Evolutionary conservation across 2,797 vertebrate species (phyloP).

Genomic region (Mormyrus hasselquistii): DNA sequence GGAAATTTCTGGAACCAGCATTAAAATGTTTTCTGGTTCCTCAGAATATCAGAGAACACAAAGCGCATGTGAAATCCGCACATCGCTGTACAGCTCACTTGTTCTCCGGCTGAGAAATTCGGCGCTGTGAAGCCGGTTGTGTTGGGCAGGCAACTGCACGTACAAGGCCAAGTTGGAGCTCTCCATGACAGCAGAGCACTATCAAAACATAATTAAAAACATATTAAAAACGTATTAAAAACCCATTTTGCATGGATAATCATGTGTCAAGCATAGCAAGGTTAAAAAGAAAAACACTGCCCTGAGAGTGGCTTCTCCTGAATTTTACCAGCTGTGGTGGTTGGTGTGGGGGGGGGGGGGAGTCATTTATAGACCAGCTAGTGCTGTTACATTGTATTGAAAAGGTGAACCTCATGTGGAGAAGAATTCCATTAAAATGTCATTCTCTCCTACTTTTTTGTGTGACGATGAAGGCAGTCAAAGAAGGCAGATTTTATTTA

Average conservation of each 20-base stretch:
- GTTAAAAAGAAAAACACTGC: not conserved
- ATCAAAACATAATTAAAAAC: not conserved
- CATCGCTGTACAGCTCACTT: not conserved
- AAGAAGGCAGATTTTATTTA: not conserved
- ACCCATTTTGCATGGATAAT: not conserved
- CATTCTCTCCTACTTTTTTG: not conserved
- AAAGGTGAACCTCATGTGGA: constrained; percentile 5
- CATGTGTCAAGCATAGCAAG: not conserved
- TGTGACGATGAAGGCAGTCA: not conserved
- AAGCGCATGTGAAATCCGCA: not conserved
- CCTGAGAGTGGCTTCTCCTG: not conserved
- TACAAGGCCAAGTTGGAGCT: not conserved
- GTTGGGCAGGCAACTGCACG: not conserved
- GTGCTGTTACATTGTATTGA: not conserved
- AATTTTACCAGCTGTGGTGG: not conserved
- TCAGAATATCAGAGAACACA: not conserved
- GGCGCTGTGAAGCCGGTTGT: not conserved
- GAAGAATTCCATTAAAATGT: not conserved
- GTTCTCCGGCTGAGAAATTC: not conserved
- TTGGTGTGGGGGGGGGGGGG: not conserved
- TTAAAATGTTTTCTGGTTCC: not conserved
- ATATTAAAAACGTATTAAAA: not conserved
- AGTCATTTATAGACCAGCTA: not conserved
- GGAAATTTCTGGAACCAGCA: not conserved
- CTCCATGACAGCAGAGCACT: not conserved